Percentiles rank a stretch among this genome's conserved stretches.
Evolutionary conservation across 1,140 invertebrate species (phyloP).

Genomic region (Aphelinus atriplicis): DNA sequence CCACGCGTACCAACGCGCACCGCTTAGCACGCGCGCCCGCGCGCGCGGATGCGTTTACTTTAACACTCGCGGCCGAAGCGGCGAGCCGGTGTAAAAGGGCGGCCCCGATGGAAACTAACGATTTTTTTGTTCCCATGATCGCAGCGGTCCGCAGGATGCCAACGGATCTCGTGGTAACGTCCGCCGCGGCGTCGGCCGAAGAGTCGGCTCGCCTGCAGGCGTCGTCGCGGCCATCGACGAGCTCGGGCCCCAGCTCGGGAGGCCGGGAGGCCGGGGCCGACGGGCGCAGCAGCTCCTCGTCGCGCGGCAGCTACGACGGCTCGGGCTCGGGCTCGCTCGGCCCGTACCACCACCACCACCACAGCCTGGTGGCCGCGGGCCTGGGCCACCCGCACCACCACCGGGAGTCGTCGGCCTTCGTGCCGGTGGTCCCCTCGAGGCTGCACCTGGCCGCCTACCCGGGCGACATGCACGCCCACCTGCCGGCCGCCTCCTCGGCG

Average conservation of each 20-base stretch:
- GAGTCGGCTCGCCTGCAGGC: slow-evolving; percentile 38
- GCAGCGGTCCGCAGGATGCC: slow-evolving; percentile 51
- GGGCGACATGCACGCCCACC: slow-evolving; percentile 71
- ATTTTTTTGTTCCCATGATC: too few species aligned
- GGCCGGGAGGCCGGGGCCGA: slow-evolving; percentile 40
- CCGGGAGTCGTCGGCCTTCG: slow-evolving; percentile 82
- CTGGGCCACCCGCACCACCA: slow-evolving; percentile 66
- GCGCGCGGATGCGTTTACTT: too few species aligned
- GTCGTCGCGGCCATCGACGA: background rate
- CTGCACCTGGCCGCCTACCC: slow-evolving; percentile 74
- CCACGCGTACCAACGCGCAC: too few species aligned
- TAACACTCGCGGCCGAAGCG: too few species aligned
- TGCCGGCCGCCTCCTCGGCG: slow-evolving; percentile 54
- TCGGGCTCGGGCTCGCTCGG: slow-evolving; percentile 61
- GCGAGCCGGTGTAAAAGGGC: too few species aligned
- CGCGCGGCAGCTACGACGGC: slow-evolving; percentile 45
- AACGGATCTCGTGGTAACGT: slow-evolving; percentile 62
- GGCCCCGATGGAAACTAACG: too few species aligned
- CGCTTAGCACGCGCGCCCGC: too few species aligned
- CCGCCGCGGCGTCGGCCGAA: slow-evolving; percentile 57
- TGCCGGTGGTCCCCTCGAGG: slow-evolving; percentile 84
- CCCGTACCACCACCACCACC: slow-evolving; percentile 76
- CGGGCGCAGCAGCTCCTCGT: slow-evolving; percentile 34
- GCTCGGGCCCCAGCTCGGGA: slow-evolving; percentile 38
- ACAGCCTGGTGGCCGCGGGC: slow-evolving; percentile 59